A percentile compares a stretch with the other conserved stretches of the same genome.
These are phyloP conservation scores for Tolypeutes matacus DNA, from an alignment of 2,797 vertebrate genomes.

Conservation along the genomic window DNA sequence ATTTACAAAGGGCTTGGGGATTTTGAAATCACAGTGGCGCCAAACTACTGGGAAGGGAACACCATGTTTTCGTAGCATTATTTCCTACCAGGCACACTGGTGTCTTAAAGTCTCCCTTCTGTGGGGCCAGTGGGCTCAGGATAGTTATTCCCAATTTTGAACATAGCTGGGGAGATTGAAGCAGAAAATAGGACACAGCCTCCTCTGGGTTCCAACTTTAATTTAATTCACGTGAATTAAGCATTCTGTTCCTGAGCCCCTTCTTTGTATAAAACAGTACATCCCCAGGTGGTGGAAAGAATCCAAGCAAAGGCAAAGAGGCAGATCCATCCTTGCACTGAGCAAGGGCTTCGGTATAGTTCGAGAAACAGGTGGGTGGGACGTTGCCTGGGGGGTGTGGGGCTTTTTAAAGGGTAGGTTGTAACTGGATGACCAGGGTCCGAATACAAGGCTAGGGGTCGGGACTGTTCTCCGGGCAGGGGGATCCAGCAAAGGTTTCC, in stretches of 20 bases:
- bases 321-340: not conserved
- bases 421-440: rapidly evolving
- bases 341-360: not conserved
- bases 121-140: not conserved
- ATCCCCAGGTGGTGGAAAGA: not conserved
- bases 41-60: not conserved
- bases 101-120: not conserved
- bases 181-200: conserved; percentile 34
- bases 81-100: not conserved
- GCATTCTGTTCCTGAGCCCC: not conserved
- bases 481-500: not conserved
- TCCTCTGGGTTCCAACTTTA: conserved; percentile 13
- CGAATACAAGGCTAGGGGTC: not conserved
- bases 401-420: not conserved
- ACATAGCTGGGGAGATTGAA: conserved; percentile 9
- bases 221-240: conserved; percentile 43
- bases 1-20: conserved; percentile 55
- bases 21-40: not conserved
- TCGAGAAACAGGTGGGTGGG: not conserved
- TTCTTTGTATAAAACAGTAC: too few relatives aligned
- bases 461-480: not conserved
- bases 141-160: not conserved
- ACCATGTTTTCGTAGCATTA: not conserved
- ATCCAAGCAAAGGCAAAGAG: not conserved
- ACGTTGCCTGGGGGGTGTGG: not conserved